These are phyloP conservation scores for Sciurus niger DNA, from an alignment of 2,113 vertebrate species.

Conservation along the genomic window DNA sequence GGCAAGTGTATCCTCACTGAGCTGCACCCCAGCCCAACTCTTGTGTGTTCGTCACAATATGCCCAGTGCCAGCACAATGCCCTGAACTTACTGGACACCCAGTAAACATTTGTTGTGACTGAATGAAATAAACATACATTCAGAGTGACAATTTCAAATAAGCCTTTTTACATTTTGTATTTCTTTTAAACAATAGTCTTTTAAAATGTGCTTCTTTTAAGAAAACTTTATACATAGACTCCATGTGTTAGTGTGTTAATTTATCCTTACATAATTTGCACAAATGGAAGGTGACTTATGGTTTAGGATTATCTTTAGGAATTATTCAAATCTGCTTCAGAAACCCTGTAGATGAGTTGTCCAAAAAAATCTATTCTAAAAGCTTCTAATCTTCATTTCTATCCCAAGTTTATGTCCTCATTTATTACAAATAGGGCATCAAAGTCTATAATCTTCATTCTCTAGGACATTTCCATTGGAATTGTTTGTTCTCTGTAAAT, in stretches of 20 bases:
- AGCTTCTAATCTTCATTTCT: not conserved
- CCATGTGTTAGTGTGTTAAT: not conserved
- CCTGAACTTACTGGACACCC: not conserved
- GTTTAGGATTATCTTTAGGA: not conserved
- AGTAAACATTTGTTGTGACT: not conserved
- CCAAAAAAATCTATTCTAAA: not conserved
- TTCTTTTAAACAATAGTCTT: not conserved
- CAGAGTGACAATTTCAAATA: not conserved
- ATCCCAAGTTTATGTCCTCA: not conserved
- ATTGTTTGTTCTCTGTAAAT: not conserved
- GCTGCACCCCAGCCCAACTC: too few species aligned
- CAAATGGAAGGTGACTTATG: conserved; percentile 4
- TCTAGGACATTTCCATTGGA: not conserved
- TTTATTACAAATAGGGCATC: not conserved
- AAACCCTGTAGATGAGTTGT: not conserved
- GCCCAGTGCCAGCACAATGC: not conserved
- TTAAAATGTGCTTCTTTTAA: not conserved
- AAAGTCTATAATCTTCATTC: not conserved
- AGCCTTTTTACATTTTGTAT: not conserved
- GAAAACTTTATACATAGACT: not conserved
- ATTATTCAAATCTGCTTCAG: not conserved
- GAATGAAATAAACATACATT: not conserved
- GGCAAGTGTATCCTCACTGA: too few species aligned
- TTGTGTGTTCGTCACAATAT: not conserved
- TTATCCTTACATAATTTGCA: conserved; percentile 11